A percentile compares a stretch with the other conserved stretches of the same genome.
These are phyloP conservation scores for Calliopum simillimum DNA, from an alignment of 2,888 invertebrate genomes.

Conservation along the genomic window DNA sequence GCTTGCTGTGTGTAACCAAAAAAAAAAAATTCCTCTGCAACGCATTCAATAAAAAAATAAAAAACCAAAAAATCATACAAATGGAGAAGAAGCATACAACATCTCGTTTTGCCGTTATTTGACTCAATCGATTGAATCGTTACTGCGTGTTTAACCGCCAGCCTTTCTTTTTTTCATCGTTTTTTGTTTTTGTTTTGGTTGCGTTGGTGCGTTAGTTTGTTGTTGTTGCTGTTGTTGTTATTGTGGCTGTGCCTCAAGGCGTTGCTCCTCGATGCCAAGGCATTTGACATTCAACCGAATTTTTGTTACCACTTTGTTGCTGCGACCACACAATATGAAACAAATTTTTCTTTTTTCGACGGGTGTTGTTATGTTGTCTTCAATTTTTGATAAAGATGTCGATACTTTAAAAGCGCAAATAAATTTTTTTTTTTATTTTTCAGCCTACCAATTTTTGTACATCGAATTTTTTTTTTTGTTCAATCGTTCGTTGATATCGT, in stretches of 20 bases:
- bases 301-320: too few relatives aligned
- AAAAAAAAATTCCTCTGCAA: constrained; percentile 11
- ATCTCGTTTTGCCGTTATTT: background rate
- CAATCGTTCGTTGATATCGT: constrained; percentile 26
- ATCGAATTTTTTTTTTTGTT: background rate
- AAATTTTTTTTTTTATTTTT: too few relatives aligned
- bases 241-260: background rate
- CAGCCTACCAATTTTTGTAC: background rate
- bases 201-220: background rate
- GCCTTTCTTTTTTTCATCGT: background rate
- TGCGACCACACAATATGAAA: too few relatives aligned
- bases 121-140: constrained; percentile 25
- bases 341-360: too few relatives aligned
- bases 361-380: too few relatives aligned
- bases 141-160: constrained; percentile 5
- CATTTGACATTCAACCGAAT: too few relatives aligned
- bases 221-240: background rate
- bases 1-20: too few relatives aligned
- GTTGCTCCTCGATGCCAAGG: too few relatives aligned
- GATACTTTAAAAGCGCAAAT: too few relatives aligned
- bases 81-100: too few relatives aligned
- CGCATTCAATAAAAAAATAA: constrained; percentile 19
- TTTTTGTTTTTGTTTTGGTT: background rate
- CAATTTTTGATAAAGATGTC: too few relatives aligned
- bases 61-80: background rate